Evolutionary conservation across 1,140 invertebrate genomes (phyloP).

Genomic region (Cherax quadricarinatus): DNA sequence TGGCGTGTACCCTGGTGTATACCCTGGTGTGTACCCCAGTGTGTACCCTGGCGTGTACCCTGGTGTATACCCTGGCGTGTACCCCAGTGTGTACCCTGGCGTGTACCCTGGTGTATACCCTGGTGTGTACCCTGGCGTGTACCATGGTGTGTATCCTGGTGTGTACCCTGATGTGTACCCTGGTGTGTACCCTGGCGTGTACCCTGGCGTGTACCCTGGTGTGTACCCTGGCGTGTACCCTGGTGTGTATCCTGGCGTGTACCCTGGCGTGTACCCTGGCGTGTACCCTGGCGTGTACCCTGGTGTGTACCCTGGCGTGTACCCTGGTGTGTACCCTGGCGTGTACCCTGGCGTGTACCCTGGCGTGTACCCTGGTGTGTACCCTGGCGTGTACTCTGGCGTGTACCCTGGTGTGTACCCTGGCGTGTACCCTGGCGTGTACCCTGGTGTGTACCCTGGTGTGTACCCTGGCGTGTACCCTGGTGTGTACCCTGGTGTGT

Average conservation of each 20-base stretch:
- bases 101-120: too few relatives aligned
- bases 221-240: too few relatives aligned
- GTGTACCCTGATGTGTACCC: too few relatives aligned
- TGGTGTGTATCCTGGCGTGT: background rate
- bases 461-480: background rate
- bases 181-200: background rate
- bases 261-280: background rate
- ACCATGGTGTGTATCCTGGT: background rate
- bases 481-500: background rate
- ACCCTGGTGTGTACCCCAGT: background rate
- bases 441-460: background rate
- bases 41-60: background rate
- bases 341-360: background rate
- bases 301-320: background rate
- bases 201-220: background rate
- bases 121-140: background rate
- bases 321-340: background rate
- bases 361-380: background rate
- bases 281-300: background rate
- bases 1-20: background rate
- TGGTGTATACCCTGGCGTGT: background rate
- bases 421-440: too few relatives aligned
- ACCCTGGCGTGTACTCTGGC: background rate
- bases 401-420: too few relatives aligned
- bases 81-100: background rate